Conservation (phyloP, 2,888 invertebrate species). For the Allacma fusca region DNA sequence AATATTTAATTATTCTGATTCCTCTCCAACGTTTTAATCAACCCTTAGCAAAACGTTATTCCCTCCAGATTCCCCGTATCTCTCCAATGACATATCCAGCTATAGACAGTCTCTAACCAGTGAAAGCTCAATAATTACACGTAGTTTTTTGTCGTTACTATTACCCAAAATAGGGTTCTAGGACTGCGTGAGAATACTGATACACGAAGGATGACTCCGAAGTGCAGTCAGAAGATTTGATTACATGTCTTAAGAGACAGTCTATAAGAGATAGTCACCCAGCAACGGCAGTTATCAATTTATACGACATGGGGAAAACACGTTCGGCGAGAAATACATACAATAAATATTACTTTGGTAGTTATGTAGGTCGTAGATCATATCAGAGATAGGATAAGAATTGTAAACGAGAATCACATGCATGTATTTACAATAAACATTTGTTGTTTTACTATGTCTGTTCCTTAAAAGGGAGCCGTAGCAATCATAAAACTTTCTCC, state of each 20-base stretch:
- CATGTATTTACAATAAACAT: not conserved
- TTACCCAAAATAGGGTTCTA: no score
- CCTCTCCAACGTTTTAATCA: not conserved
- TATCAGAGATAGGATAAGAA: not conserved
- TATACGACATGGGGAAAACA: not conserved
- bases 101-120: no score
- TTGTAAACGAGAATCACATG: slow-evolving; percentile 1
- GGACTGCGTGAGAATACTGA: no score
- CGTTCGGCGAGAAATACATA: not conserved
- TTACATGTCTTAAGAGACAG: no score
- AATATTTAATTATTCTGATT: not conserved
- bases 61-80: not conserved
- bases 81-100: no score
- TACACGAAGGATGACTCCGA: no score
- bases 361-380: not conserved
- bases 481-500: slow-evolving; percentile 22
- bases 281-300: not conserved
- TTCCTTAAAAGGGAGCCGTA: slow-evolving; percentile 12
- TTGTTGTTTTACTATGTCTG: slow-evolving; percentile 1
- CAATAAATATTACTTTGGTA: slow-evolving; percentile 3
- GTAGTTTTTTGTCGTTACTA: no score
- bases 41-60: not conserved
- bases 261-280: no score
- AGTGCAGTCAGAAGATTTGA: no score
- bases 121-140: no score